Evolutionary conservation across 2,888 invertebrate genomes (phyloP).

Genomic region (Athrips mouffetella): DNA sequence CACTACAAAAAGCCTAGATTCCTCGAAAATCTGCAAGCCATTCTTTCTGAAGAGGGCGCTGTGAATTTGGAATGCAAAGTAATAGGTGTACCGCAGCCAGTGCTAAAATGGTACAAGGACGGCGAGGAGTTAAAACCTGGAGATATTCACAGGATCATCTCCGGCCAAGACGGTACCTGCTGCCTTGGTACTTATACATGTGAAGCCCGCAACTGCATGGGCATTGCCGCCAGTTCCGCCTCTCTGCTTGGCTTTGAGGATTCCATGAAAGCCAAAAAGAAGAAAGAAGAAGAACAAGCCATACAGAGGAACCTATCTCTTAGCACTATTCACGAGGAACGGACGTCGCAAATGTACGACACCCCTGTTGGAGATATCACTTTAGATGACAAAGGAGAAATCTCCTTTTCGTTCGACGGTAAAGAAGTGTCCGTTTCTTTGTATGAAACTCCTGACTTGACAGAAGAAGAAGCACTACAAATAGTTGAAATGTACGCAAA

Average conservation of each 20-base stretch:
- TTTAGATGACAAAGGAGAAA: slow-evolving; percentile 89
- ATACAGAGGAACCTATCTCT: slow-evolving; percentile 88
- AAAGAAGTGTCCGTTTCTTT: slow-evolving; percentile 94
- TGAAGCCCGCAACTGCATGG: slow-evolving; percentile 95
- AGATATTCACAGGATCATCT: slow-evolving; percentile 93
- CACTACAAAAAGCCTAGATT: slow-evolving; percentile 94
- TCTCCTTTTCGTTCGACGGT: slow-evolving; percentile 94
- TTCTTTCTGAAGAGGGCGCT: slow-evolving; percentile 91
- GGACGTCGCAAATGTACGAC: slow-evolving; percentile 92
- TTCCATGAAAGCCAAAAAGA: slow-evolving; percentile 76
- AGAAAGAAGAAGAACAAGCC: slow-evolving; percentile 68
- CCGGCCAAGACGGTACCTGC: slow-evolving; percentile 93
- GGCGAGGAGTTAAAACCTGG: slow-evolving; percentile 93
- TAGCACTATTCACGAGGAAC: slow-evolving; percentile 93
- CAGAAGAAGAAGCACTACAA: slow-evolving; percentile 93
- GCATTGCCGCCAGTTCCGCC: slow-evolving; percentile 91
- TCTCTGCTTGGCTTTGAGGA: slow-evolving; percentile 93
- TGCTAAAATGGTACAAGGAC: slow-evolving; percentile 95
- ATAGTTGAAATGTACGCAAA: slow-evolving; percentile 97
- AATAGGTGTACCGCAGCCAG: slow-evolving; percentile 92
- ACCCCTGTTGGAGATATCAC: slow-evolving; percentile 88
- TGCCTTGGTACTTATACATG: slow-evolving; percentile 94
- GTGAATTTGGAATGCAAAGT: slow-evolving; percentile 96
- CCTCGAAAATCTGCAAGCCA: slow-evolving; percentile 89
- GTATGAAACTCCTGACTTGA: slow-evolving; percentile 94